Evolutionary conservation across 2,888 invertebrate species (phyloP).

Genomic region (Thymelicus acteon): DNA sequence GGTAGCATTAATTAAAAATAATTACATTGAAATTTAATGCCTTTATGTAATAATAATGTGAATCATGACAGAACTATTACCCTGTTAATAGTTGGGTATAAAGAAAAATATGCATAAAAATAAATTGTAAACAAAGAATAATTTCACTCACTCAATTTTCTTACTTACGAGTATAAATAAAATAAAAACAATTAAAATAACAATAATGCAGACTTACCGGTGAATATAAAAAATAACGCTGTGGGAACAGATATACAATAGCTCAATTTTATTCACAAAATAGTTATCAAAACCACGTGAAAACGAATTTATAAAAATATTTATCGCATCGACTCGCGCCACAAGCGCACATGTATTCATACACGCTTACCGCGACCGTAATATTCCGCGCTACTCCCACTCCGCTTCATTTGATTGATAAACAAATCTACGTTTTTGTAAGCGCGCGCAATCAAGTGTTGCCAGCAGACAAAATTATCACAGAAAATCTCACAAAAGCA

Average conservation of each 20-base stretch:
- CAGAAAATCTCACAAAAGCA: neutral
- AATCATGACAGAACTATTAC: too few relatives aligned
- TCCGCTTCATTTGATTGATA: constrained; percentile 68
- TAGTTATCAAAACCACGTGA: constrained; percentile 40
- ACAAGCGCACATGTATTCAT: constrained; percentile 46
- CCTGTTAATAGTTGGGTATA: too few relatives aligned
- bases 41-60: too few relatives aligned
- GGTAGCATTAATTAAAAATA: too few relatives aligned
- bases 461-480: constrained; percentile 42
- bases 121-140: too few relatives aligned
- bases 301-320: constrained; percentile 40
- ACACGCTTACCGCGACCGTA: constrained; percentile 57
- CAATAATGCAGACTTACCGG: constrained; percentile 19
- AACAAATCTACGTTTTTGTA: constrained; percentile 75
- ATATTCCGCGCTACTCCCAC: constrained; percentile 50
- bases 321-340: constrained; percentile 59
- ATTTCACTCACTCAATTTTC: too few relatives aligned
- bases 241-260: neutral
- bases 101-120: too few relatives aligned
- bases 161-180: too few relatives aligned
- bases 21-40: too few relatives aligned
- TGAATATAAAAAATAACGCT: constrained; percentile 18
- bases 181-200: neutral
- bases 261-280: constrained; percentile 22
- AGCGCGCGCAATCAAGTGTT: constrained; percentile 77